These are phyloP conservation scores for Catostomus latipinnis DNA, from an alignment of 2,797 vertebrate genomes.

Conservation along the genomic window DNA sequence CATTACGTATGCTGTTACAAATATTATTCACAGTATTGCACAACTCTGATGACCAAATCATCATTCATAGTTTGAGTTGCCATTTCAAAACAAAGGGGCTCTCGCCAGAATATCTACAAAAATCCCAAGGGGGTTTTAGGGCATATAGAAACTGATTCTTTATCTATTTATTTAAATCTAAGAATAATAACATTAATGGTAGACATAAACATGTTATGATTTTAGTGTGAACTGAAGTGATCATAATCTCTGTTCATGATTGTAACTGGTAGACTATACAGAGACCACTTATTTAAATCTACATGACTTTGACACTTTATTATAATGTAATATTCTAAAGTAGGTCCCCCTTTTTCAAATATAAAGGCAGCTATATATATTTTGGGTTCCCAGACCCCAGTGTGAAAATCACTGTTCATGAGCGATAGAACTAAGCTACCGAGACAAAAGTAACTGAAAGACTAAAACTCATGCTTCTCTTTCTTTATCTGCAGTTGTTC, in stretches of 20 bases:
- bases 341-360: too few species aligned
- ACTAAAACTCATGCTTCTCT: not conserved
- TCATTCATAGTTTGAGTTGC: not conserved
- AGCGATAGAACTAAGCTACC: not conserved
- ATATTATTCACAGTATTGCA: not conserved
- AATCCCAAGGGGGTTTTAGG: slow-evolving; percentile 50
- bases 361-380: too few species aligned
- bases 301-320: not conserved
- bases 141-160: slow-evolving; percentile 11
- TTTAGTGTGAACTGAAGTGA: not conserved
- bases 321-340: not conserved
- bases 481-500: slow-evolving; percentile 8
- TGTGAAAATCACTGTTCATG: too few species aligned
- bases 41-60: slow-evolving; percentile 10
- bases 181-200: not conserved
- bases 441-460: not conserved
- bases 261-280: too few species aligned
- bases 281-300: not conserved
- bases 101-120: slow-evolving; percentile 20
- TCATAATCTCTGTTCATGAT: not conserved
- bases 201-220: not conserved
- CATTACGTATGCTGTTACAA: not conserved
- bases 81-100: slow-evolving; percentile 35
- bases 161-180: not conserved
- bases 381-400: too few species aligned